phyloP scores from a whole-genome alignment of 2,888 invertebrate genomes.

The Pediacus dermestoides region DNA sequence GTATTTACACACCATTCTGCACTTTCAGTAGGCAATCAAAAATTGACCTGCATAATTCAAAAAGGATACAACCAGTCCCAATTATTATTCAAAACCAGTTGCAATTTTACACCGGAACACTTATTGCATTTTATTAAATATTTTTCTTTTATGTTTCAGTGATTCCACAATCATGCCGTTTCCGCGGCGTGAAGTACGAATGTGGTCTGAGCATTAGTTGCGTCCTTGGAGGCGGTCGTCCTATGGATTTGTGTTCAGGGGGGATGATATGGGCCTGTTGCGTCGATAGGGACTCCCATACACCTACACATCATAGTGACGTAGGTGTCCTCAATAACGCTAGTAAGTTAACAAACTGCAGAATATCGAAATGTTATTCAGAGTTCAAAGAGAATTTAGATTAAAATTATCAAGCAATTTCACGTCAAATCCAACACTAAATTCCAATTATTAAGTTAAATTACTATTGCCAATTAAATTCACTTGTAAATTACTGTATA shows the following conservation, averaged over 20 bases:
- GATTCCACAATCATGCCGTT: slow-evolving; percentile 85
- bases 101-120: slow-evolving; percentile 6
- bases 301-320: slow-evolving; percentile 46
- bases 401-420: no score
- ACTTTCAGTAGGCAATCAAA: no score
- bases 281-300: slow-evolving; percentile 65
- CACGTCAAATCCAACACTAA: no score
- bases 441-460: no score
- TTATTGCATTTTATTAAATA: slow-evolving; percentile 5
- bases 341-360: no score
- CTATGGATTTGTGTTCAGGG: slow-evolving; percentile 86
- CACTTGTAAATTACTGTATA: no score
- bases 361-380: no score
- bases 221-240: slow-evolving; percentile 81
- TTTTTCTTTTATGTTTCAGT: slow-evolving; percentile 58
- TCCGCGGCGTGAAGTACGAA: slow-evolving; percentile 80
- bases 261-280: slow-evolving; percentile 95
- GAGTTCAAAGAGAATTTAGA: no score
- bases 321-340: slow-evolving; percentile 75
- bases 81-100: not conserved
- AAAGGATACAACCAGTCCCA: no score
- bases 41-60: no score
- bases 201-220: slow-evolving; percentile 90
- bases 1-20: no score
- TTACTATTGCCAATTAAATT: no score